Evolutionary conservation across 2,888 invertebrate species (phyloP).

Genomic region (Ptychoptera contaminata): DNA sequence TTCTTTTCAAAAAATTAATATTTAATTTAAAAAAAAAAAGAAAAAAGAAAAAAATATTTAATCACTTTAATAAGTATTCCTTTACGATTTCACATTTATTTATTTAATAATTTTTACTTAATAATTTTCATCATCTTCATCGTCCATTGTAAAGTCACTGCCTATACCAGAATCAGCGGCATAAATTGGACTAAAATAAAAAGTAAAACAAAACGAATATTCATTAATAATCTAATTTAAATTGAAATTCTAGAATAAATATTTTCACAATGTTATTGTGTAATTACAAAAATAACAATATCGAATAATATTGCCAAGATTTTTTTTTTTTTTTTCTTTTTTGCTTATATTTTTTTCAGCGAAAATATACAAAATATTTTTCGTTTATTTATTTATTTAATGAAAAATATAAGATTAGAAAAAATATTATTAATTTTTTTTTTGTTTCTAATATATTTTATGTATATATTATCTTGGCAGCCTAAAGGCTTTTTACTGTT

Average conservation of each 20-base stretch:
- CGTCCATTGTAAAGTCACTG: conserved; percentile 74
- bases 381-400: too few species aligned
- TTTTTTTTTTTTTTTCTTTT: too few species aligned
- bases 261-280: not conserved
- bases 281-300: not conserved
- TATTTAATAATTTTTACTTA: conserved; percentile 3
- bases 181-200: conserved; percentile 55
- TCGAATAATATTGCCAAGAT: too few species aligned
- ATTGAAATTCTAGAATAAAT: not conserved
- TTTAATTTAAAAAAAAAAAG: too few species aligned
- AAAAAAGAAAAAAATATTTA: not conserved
- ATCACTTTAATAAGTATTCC: not conserved
- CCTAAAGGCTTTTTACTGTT: too few species aligned
- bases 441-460: not conserved
- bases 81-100: not conserved
- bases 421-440: too few species aligned
- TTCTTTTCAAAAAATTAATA: too few species aligned
- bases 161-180: conserved; percentile 61
- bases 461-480: too few species aligned
- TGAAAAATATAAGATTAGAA: too few species aligned
- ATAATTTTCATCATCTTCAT: conserved; percentile 46
- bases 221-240: not conserved
- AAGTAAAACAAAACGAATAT: conserved; percentile 7
- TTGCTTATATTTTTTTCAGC: too few species aligned
- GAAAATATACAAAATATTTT: too few species aligned